Evolutionary conservation across 2,113 vertebrate genomes (phyloP), one percentile per base, ranked within the genome.

Genomic region (Tiliqua scincoides): DNA sequence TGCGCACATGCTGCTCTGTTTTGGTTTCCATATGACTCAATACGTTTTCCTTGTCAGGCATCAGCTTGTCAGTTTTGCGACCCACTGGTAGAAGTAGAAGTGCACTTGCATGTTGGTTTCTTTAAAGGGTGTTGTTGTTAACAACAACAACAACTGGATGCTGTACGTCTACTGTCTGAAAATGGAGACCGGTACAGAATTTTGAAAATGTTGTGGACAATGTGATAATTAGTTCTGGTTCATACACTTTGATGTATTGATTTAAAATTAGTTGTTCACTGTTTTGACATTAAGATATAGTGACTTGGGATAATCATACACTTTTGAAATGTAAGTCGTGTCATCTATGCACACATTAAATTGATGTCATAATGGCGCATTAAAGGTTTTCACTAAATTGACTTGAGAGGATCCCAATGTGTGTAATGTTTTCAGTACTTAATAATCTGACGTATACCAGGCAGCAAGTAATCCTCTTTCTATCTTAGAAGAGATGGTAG

Each of bases 401-500:
- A 75, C 85, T 86, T 84, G 17, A 52, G 89, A 88, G 91, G 77
- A 86, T 86, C 4, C 79, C 82, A 73, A 9, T 27, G 3, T 81
- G 85, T 71, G 84, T 70, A 0, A 0, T 54, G 7, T 88, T 88
- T 75, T 40, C 77, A 35, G 73, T 85, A 65, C 85, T 94, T 92
- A 76, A 88, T 87, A 84, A 88, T 88, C 91, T 83, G 88, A 92
- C 62, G 0, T 11, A 3, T 63, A 83, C 78, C 79, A 87, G 76
- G 79, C 84, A 62, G 67, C 17, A 85, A 91, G 18, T 91, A 87
- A 93, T 89, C 86, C 89, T 71, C 10, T 59, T 35, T 86, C 88
- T 80, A 1, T 11, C 63, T 80, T 84, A 78, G 81, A 78, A 83
- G 67, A 88, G 85, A 61, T 93, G 87, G 54, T 48, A 2, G 52